Evolutionary conservation across 2,888 invertebrate genomes (phyloP), one percentile per base, ranked within the genome.

Genomic region (Dorcus hopei): DNA sequence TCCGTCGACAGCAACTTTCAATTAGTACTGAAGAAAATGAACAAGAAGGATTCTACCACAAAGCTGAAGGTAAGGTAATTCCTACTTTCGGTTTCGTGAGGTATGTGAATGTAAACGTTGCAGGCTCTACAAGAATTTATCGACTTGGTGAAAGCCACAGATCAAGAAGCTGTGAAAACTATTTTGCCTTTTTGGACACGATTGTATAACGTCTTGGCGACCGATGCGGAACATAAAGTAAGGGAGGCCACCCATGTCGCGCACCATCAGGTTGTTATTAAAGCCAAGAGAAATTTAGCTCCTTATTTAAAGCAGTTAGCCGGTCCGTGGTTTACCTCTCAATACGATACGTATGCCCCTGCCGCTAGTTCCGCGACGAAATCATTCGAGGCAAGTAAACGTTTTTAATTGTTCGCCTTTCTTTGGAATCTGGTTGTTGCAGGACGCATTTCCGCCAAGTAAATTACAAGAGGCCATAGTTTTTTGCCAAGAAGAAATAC

Each of bases 41-140:
- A 86, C 54, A 97, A 97, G 75, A 95, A 93, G 74, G 95, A 96
- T 81, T 85, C 90, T 0, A 88, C 90, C 2, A 97, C 97, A 3
- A 95, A 93, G 78, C 83, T 89, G 40, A 97, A 95, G 83, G 95
- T 92, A 19, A 19, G 8, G 16, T 42, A 40, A 49, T 48, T 38
- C 50, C n/a, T 19, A 54, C 2, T 8, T 43, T 52, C 14, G 14
- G 14, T 14, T 14, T 14, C 14, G 14, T 14, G 14, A 14, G 14
- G 14, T 14, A 14, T 41, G 3, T 19, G 3, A 19, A 9, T n/a
- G 26, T 19, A 1, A 33, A 33, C 26, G 1, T 68, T 68, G 0
- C 72, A 93, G 91, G 93, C 91, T 1, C 76, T 93, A 14, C 89
- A 90, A 79, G 95, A 96, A 78, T 87, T 96, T 70, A 81, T 83